Evolutionary conservation across 1,140 invertebrate genomes (phyloP), one percentile per base, ranked within the genome.

Genomic region (Dreissena rostriformis): DNA sequence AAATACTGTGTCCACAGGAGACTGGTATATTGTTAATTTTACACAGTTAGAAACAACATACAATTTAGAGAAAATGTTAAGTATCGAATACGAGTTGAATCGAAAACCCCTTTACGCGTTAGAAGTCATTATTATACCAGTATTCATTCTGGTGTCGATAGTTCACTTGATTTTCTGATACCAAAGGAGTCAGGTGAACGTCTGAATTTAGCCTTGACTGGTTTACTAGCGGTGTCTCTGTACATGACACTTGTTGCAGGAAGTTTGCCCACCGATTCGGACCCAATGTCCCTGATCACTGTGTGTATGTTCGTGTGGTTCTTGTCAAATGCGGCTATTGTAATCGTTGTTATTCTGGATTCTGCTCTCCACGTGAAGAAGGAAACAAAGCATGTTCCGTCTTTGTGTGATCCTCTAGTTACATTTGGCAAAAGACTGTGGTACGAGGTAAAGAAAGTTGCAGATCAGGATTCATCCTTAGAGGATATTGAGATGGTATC

Each of bases 171-270:
- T 17, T 77, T 77, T n/a, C 28, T 77, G 14, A 75, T 75, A 57
- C 73, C 73, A 1, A 75, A 75, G 53, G 63, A 39, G 28, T 75
- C 73, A 10, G 73, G 61, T 0, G 75, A 77, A 24, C 75, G 75
- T 24, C 29, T 77, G 29, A 65, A 65, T 26, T 77, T 66, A n/a
- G 17, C 75, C 4, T 39, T 77, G 17, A 77, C 75, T 4, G 67
- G 22, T n/a, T 26, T 77, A 52, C 63, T 77, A 6, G 61, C 75
- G 7, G 53, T 77, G 4, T 77, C 75, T 11, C 61, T 77, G 6
- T 77, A 77, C 29, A 77, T 77, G 75, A 77, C 75, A 51, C 65
- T 77, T 12, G 52, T 77, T 12, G 67, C 61, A 24, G 75, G 66
- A 29, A 19, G 67, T 77, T 24, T 77, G 19, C 75, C 75, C 0